Evolutionary conservation across 2,888 invertebrate genomes (phyloP).

Genomic region (Drosophila suboccidentalis): DNA sequence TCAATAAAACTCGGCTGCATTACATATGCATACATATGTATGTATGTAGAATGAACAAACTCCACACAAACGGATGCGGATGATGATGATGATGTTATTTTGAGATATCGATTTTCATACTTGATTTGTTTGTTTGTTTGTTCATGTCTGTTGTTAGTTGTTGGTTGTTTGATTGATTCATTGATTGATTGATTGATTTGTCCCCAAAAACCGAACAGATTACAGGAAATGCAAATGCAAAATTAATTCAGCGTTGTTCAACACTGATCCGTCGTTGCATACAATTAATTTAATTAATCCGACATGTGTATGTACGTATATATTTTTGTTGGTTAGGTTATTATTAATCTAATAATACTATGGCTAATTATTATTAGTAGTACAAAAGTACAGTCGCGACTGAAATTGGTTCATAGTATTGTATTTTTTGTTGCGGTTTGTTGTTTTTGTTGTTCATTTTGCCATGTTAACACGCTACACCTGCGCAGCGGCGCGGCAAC

Average conservation of each 20-base stretch:
- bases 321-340: conserved; percentile 36
- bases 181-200: conserved; percentile 44
- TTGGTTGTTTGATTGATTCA: conserved; percentile 30
- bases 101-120: conserved; percentile 21
- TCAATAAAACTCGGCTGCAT: conserved; percentile 43
- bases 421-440: conserved; percentile 58
- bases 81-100: conserved; percentile 40
- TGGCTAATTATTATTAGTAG: conserved; percentile 59
- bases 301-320: conserved; percentile 30
- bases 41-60: conserved; percentile 25
- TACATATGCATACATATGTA: conserved; percentile 8
- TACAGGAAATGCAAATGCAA: conserved; percentile 65
- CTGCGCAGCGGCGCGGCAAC: conserved; percentile 72
- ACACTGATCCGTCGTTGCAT: conserved; percentile 52
- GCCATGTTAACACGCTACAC: conserved; percentile 68
- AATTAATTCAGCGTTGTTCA: conserved; percentile 50
- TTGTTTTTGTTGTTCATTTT: conserved; percentile 59
- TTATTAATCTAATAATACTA: conserved; percentile 49
- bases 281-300: conserved; percentile 38
- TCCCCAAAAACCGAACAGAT: conserved; percentile 72
- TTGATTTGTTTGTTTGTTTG: conserved; percentile 38
- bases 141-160: conserved; percentile 40
- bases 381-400: conserved; percentile 67
- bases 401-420: conserved; percentile 55
- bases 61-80: conserved; percentile 44